Conservation (phyloP, 2,888 invertebrate species). For the Tachina grossa region DNA sequence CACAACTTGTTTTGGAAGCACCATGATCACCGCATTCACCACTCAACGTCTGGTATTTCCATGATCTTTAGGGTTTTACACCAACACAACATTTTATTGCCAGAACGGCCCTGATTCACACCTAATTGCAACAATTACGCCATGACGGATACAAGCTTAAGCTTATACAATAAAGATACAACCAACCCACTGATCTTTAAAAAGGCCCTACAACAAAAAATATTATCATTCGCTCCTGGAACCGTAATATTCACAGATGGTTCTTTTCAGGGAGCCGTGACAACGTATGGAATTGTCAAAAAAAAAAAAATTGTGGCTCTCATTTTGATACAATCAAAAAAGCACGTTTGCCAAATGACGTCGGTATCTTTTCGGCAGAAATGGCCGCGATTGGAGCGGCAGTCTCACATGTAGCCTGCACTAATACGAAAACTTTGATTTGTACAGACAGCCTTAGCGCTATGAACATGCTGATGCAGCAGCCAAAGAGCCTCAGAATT, state of each 20-base stretch:
- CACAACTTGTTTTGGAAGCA: too few species aligned
- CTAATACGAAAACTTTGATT: background rate
- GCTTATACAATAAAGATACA: too few species aligned
- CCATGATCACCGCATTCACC: too few species aligned
- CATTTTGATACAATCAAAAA: background rate
- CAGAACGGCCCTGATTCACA: too few species aligned
- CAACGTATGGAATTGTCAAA: conserved; percentile 10
- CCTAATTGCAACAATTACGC: too few species aligned
- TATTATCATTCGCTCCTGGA: too few species aligned
- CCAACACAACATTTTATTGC: too few species aligned
- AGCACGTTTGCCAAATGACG: background rate
- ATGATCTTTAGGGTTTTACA: too few species aligned
- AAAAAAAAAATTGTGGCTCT: background rate
- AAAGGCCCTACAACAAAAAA: too few species aligned
- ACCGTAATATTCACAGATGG: background rate
- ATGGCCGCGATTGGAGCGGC: background rate
- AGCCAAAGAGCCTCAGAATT: background rate
- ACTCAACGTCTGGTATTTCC: too few species aligned
- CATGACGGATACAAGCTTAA: too few species aligned
- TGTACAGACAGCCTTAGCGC: conserved; percentile 36
- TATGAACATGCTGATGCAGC: conserved; percentile 13
- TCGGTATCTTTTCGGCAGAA: conserved; percentile 18
- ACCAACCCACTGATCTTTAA: too few species aligned
- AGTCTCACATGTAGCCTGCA: background rate
- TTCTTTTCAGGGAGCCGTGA: background rate